A percentile compares a stretch with the other conserved stretches of the same genome.
These are phyloP conservation scores for Eupithecia inturbata DNA, from an alignment of 2,888 invertebrate species.

Conservation along the genomic window DNA sequence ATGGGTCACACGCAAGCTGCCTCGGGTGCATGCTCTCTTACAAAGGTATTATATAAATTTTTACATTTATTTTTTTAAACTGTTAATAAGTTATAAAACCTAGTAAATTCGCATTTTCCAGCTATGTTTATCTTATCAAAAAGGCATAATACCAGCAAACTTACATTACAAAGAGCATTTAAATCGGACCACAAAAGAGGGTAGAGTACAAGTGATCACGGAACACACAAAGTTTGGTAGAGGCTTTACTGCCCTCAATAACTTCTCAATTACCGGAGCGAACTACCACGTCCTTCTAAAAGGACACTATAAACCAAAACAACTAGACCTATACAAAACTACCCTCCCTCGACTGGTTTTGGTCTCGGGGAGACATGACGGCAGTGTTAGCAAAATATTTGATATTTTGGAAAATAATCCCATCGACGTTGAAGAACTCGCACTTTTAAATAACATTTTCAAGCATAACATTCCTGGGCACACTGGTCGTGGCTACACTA, in stretches of 20 bases:
- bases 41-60: too few species aligned
- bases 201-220: conserved; percentile 53
- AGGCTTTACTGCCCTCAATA: conserved; percentile 56
- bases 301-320: conserved; percentile 51
- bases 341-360: conserved; percentile 76
- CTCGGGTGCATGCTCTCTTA: neutral
- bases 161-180: conserved; percentile 55
- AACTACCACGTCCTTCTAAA: conserved; percentile 58
- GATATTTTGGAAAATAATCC: conserved; percentile 54
- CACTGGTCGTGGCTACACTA: conserved; percentile 86
- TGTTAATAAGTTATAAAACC: too few species aligned
- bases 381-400: conserved; percentile 62
- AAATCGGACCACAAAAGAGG: conserved; percentile 51
- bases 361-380: conserved; percentile 82
- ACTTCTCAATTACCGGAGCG: conserved; percentile 53
- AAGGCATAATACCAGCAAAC: conserved; percentile 58
- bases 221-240: conserved; percentile 53
- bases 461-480: conserved; percentile 79
- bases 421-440: conserved; percentile 75
- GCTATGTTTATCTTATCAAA: conserved; percentile 61
- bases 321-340: conserved; percentile 36
- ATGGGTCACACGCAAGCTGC: conserved; percentile 2
- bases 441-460: conserved; percentile 76
- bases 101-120: too few species aligned
- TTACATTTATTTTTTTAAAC: too few species aligned